A percentile compares a stretch with the other conserved stretches of the same genome.
Evolutionary conservation across 2,113 vertebrate genomes (phyloP).

Genomic region (Pycnonotus jocosus): DNA sequence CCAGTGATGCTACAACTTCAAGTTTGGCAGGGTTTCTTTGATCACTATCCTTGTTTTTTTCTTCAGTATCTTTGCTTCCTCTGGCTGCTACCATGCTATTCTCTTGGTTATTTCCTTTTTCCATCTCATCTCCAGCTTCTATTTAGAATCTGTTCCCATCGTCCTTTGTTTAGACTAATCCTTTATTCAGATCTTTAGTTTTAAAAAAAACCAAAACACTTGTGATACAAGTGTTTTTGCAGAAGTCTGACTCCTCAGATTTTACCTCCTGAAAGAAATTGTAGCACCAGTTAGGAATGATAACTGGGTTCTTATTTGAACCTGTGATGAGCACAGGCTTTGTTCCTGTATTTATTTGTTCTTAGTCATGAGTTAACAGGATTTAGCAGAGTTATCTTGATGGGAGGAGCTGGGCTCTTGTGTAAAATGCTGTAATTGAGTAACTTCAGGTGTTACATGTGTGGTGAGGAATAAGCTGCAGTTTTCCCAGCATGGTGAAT

Average conservation of each 20-base stretch:
- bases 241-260: not conserved
- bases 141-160: rapidly evolving
- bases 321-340: not conserved
- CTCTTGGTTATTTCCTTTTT: not conserved
- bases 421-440: not conserved
- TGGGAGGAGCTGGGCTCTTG: not conserved
- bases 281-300: not conserved
- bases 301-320: not conserved
- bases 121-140: not conserved
- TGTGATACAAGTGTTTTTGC: not conserved
- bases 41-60: not conserved
- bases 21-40: not conserved
- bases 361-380: rapidly evolving
- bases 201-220: not conserved
- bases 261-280: not conserved
- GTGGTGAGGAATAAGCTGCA: not conserved
- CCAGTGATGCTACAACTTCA: not conserved
- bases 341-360: not conserved
- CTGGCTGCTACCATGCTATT: not conserved
- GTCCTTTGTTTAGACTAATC: not conserved
- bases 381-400: not conserved
- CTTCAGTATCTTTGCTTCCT: not conserved
- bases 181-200: not conserved
- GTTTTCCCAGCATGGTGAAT: not conserved
- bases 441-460: not conserved